Base-by-base conservation (phyloP, 2,888 invertebrate genomes). In the Drosophila ezoana region DNA sequence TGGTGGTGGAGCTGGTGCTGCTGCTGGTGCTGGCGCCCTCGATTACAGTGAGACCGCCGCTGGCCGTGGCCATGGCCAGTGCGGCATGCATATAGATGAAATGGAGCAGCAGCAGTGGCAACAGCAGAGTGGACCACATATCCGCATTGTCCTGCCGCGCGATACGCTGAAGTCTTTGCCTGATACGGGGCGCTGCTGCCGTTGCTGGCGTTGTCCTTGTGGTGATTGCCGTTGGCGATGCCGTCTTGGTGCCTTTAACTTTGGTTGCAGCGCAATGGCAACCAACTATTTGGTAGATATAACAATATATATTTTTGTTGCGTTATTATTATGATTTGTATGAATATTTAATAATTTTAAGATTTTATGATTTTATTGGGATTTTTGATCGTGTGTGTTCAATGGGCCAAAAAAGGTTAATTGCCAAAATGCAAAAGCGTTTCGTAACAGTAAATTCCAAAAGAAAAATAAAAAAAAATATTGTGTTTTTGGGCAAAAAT, bases 261-360 rank as follows among this genome's bases (percentile, higher is more conserved):
- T 38, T 80, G 90, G 81, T 87, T 83, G 89, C 90, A 89, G 80
- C 75, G 64, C 63, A 66, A 72, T 81, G 85, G 89, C 89, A 90
- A 90, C 89, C 89, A 79, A 76, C 90, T 86, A 41, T 35, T 28
- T 6, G 32, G 14, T 47, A 32, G 61, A 44, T 62, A 44, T 62
- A 32, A 54, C 20, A n/a, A 45, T 40, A 53, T 56, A 23, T 44
- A 45, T 41, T 35, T 60, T 41, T 59, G 33, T 65, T 20, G 44
- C 40, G 32, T 41, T 58, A 48, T 60, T 35, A 28, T 28, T 28
- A 28, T 28, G 32, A 57, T 62, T 18, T 51, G 13, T n/a, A 35
- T 47, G 16, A 47, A 48, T 54, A 54, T 45, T 38, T 43, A 28
- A 28, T 16, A 60, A 43, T 58, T 62, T 58, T 37, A 23, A 4